Evolutionary conservation across 2,888 invertebrate genomes (phyloP).

Genomic region (Mimachlamys varia): DNA sequence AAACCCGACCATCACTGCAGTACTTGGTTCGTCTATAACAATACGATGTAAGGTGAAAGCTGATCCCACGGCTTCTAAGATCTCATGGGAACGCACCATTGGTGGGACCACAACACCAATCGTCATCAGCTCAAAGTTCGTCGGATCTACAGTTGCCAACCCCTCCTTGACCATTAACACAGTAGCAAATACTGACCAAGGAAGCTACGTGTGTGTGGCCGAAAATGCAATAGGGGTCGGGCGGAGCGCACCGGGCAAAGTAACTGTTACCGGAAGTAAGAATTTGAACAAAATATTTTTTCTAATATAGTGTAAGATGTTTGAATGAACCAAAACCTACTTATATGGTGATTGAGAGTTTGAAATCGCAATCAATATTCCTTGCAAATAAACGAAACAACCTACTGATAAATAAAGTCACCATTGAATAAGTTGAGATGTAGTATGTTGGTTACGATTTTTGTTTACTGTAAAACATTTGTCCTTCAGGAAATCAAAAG

Average conservation of each 20-base stretch:
- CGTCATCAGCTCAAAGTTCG: neutral
- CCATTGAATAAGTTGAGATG: too few species aligned
- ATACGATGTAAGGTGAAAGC: neutral
- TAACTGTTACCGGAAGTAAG: constrained; percentile 6
- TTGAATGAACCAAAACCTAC: too few species aligned
- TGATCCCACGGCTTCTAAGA: neutral
- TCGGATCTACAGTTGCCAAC: neutral
- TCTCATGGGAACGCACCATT: neutral
- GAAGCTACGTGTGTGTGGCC: neutral
- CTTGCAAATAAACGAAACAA: too few species aligned
- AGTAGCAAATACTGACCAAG: neutral
- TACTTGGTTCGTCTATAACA: neutral
- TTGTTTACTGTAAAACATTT: too few species aligned
- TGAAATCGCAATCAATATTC: too few species aligned
- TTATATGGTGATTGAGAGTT: too few species aligned
- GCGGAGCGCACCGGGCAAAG: neutral
- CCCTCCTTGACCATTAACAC: neutral
- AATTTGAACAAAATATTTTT: neutral
- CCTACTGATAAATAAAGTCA: too few species aligned
- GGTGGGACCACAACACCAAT: neutral
- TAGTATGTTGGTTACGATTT: too few species aligned
- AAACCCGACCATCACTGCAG: neutral
- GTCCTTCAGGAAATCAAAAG: too few species aligned
- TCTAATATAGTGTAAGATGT: too few species aligned
- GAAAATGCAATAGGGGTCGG: neutral